phyloP scores from a whole-genome alignment of 2,888 invertebrate species.

The Papilio elwesi region DNA sequence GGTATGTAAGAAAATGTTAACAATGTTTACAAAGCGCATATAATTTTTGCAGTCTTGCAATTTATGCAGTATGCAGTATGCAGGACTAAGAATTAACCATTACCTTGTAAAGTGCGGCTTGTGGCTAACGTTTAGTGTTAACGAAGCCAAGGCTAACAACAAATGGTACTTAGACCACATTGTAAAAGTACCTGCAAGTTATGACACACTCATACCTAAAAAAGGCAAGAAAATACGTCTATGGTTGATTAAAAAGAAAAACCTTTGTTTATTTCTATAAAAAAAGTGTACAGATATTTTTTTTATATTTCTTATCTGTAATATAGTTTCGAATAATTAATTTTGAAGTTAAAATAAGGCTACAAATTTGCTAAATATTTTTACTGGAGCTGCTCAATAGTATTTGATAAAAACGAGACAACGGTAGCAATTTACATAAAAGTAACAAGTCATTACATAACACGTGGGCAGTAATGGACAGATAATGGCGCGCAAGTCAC shows the following conservation, averaged over 20 bases:
- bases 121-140: conserved; percentile 17
- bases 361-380: background rate
- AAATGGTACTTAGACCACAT: conserved; percentile 15
- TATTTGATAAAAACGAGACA: conserved; percentile 1
- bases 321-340: too few species aligned
- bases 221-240: background rate
- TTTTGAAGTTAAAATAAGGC: background rate
- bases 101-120: conserved; percentile 22
- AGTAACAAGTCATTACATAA: conserved; percentile 36
- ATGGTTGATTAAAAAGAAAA: background rate
- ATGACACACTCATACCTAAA: background rate
- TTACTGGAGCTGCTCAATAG: background rate
- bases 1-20: too few species aligned
- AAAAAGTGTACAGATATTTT: background rate
- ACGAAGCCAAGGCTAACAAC: conserved; percentile 7
- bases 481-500: conserved; percentile 35
- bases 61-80: background rate
- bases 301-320: too few species aligned
- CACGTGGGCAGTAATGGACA: conserved; percentile 36
- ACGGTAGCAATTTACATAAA: conserved; percentile 24
- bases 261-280: background rate
- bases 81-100: background rate
- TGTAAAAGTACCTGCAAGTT: conserved; percentile 2
- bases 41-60: conserved; percentile 2
- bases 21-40: background rate